phyloP scores from a whole-genome alignment of 2,113 vertebrate genomes.

The Peromyscus maniculatus region DNA sequence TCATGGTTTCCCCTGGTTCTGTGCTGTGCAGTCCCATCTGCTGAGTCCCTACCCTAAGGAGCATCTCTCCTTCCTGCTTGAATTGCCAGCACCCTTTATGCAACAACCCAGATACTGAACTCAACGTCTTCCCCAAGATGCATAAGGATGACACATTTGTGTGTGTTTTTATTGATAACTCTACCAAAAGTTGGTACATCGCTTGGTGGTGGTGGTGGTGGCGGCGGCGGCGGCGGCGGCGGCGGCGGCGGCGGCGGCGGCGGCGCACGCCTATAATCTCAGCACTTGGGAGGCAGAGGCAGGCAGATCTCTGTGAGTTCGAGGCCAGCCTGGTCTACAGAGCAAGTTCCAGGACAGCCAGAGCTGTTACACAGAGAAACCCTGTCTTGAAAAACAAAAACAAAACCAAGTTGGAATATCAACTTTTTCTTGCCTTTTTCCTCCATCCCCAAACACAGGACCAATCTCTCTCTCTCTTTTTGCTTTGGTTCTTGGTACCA shows the following conservation, averaged over 20 bases:
- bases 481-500: not conserved
- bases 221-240: too few relatives aligned
- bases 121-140: not conserved
- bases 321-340: not conserved
- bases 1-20: not conserved
- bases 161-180: not conserved
- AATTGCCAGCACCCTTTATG: accelerated
- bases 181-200: not conserved
- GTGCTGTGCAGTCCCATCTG: not conserved
- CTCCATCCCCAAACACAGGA: not conserved
- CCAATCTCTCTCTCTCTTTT: not conserved
- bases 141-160: accelerated
- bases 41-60: not conserved
- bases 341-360: not conserved
- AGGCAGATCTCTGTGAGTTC: not conserved
- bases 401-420: not conserved
- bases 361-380: not conserved
- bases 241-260: too few relatives aligned
- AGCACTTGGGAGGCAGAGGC: not conserved
- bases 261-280: not conserved
- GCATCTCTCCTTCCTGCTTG: not conserved
- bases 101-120: not conserved
- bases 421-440: not conserved
- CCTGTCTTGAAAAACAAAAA: not conserved
- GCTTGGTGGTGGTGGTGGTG: not conserved